Percentiles rank a stretch among this genome's conserved stretches.
Conservation (phyloP, 2,797 vertebrate species). For the Sarcoramphus papa region DNA sequence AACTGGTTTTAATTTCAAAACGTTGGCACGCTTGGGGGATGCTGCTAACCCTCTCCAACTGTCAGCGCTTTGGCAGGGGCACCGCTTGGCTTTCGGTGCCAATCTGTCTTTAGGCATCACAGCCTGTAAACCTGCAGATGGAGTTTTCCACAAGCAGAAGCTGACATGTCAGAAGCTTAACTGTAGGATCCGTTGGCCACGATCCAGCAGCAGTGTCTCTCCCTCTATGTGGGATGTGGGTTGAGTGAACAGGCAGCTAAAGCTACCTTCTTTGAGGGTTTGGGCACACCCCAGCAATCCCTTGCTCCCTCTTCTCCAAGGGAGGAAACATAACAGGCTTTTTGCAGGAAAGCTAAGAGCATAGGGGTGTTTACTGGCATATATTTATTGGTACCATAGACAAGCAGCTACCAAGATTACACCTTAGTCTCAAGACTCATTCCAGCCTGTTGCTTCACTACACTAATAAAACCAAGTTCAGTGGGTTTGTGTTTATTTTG, state of each 20-base stretch:
- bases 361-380: neutral
- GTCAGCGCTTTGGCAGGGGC: slow-evolving; percentile 1
- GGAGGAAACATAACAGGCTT: neutral
- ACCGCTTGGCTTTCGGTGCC: neutral
- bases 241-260: neutral
- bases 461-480: neutral
- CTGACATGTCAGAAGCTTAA: neutral
- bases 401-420: neutral
- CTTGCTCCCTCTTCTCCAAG: neutral
- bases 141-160: slow-evolving; percentile 38
- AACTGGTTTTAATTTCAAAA: neutral
- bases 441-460: neutral
- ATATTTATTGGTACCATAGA: neutral
- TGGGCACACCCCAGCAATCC: neutral
- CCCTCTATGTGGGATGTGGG: neutral
- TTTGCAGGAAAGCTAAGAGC: neutral
- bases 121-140: slow-evolving; percentile 23
- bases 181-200: neutral
- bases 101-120: neutral
- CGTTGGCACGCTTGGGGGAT: neutral
- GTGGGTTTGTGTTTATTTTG: neutral
- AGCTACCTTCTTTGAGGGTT: neutral
- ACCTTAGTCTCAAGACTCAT: neutral
- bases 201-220: neutral
- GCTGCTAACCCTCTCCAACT: neutral